Evolutionary conservation across 2,113 vertebrate genomes (phyloP), one percentile per base, ranked within the genome.

Genomic region (Trochalopteron elliotii): DNA sequence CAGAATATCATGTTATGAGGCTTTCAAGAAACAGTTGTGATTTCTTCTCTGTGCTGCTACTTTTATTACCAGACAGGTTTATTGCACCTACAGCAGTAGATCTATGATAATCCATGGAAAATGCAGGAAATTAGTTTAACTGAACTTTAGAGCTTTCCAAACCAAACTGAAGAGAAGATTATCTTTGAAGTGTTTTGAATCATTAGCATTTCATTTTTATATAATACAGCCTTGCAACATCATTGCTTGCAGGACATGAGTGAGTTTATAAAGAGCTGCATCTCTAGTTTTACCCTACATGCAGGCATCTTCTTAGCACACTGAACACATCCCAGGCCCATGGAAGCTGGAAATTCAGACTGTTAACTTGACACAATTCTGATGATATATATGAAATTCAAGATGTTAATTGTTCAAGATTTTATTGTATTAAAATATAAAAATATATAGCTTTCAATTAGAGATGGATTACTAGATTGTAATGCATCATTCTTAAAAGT

Each of bases 11-110:
- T 75, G 94, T 96, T 93, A 92, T 49, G 37, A 96, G 64, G 40
- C 78, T 95, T 96, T 96, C 87, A 76, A 90, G 88, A 95, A 94
- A 60, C 69, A 65, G 76, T 93, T 95, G 61, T 33, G 44, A n/a
- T 90, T 95, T 97, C 89, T 90, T 74, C 83, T 74, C 55, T 83
- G 27, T 79, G 39, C 82, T 75, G 47, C 64, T 89, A 6, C 79
- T 91, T 96, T 96, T 96, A 89, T 96, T 87, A 81, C 49, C 47
- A 67, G 82, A 45, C 49, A 87, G 40, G 27, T 49, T 93, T 92
- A 93, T 88, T 94, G 88, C 88, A 89, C 67, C 53, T 55, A 42
- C 67, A 87, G 68, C 44, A 90, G 44, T 93, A 95, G 93, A 96
- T 90, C 89, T 90, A 16, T 83, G 91, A 83, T 80, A 96, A 92